Evolutionary conservation across 2,797 vertebrate genomes (phyloP).

Genomic region (Clarias platycephalus): DNA sequence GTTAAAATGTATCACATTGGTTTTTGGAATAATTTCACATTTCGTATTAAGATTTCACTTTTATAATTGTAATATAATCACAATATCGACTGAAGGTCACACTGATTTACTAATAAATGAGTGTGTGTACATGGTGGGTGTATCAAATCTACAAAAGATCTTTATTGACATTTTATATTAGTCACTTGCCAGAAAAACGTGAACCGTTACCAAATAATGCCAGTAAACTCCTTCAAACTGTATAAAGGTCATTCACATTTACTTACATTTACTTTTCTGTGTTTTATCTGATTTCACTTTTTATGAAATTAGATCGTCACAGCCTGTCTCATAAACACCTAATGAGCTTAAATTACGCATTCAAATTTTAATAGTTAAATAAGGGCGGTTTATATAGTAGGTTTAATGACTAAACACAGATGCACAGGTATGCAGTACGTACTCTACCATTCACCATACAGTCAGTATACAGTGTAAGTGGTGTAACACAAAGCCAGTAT

Average conservation of each 20-base stretch:
- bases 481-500: neutral
- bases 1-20: neutral
- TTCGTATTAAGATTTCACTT: neutral
- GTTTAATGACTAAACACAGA: neutral
- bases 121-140: neutral
- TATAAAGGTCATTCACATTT: neutral
- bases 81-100: neutral
- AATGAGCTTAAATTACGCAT: neutral
- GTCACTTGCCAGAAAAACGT: neutral
- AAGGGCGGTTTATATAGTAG: neutral
- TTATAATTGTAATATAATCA: neutral
- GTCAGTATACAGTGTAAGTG: neutral
- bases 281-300: neutral
- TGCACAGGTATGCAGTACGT: neutral
- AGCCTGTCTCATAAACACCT: neutral
- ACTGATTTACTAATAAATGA: neutral
- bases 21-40: neutral
- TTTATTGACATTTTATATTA: constrained; percentile 11
- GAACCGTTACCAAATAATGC: neutral
- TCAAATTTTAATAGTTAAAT: neutral
- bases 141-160: constrained; percentile 9
- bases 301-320: neutral
- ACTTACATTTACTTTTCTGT: neutral
- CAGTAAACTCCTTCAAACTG: neutral
- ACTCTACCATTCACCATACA: no score